Evolutionary conservation across 2,888 invertebrate genomes (phyloP).

Genomic region (Drosophila ezoana): DNA sequence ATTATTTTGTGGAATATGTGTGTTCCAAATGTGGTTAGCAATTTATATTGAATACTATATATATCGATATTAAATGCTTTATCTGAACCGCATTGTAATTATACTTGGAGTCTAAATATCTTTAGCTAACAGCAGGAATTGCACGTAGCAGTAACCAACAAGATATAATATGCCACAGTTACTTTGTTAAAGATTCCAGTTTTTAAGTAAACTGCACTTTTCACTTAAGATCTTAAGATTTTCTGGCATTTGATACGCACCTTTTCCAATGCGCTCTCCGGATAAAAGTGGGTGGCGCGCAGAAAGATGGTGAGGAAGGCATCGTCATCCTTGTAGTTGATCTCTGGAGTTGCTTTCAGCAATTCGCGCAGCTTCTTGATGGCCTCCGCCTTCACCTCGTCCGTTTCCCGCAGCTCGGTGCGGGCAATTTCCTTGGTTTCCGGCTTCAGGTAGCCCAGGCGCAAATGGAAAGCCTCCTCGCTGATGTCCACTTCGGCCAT

Average conservation of each 20-base stretch:
- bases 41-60: too few species aligned
- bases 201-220: background rate
- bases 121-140: too few species aligned
- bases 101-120: too few species aligned
- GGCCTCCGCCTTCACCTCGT: slow-evolving; percentile 88
- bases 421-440: slow-evolving; percentile 88
- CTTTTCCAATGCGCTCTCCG: slow-evolving; percentile 91
- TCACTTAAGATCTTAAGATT: background rate
- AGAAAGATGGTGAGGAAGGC: slow-evolving; percentile 91
- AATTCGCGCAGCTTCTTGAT: slow-evolving; percentile 87
- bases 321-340: slow-evolving; percentile 90
- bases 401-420: slow-evolving; percentile 89
- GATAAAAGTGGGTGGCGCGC: slow-evolving; percentile 93
- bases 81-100: too few species aligned
- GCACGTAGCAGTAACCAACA: too few species aligned
- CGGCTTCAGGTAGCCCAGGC: slow-evolving; percentile 87
- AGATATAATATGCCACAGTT: too few species aligned
- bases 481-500: slow-evolving; percentile 82
- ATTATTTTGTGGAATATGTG: too few species aligned
- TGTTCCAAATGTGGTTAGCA: too few species aligned
- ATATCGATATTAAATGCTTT: too few species aligned
- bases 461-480: slow-evolving; percentile 86
- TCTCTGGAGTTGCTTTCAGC: slow-evolving; percentile 88
- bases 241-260: slow-evolving; percentile 84
- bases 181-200: too few species aligned